Conservation (phyloP, 2,888 invertebrate species). For the Steinernema hermaphroditum region DNA sequence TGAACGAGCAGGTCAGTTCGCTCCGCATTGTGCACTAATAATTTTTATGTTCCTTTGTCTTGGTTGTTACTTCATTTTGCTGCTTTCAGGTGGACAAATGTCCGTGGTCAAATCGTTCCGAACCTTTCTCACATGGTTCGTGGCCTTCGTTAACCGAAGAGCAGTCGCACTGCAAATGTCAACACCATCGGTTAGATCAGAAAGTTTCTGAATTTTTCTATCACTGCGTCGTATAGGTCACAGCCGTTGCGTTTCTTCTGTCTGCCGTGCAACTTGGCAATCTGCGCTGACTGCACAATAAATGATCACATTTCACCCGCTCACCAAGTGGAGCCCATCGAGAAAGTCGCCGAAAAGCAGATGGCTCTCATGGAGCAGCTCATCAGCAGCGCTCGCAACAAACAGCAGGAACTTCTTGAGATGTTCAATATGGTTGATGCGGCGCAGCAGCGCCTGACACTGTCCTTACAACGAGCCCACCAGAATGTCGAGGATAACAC, state of each 20-base stretch:
- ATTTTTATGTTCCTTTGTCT: too few relatives aligned
- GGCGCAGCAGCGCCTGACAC: conserved; percentile 53
- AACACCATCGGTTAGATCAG: conserved; percentile 51
- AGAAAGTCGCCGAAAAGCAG: conserved; percentile 71
- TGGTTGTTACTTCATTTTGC: too few relatives aligned
- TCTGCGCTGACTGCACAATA: conserved; percentile 91
- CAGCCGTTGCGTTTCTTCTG: conserved; percentile 91
- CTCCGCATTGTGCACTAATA: too few relatives aligned
- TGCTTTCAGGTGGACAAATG: conserved; percentile 42
- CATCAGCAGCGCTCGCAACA: conserved; percentile 81
- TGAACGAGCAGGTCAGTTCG: conserved; percentile 48
- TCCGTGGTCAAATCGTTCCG: conserved; percentile 29
- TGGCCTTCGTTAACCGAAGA: conserved; percentile 20
- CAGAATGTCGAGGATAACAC: conserved; percentile 85
- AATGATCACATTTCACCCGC: conserved; percentile 76
- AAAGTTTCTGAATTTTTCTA: neutral
- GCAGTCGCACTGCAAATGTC: conserved; percentile 51
- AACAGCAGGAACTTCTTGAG: conserved; percentile 74
- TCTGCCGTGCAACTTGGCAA: conserved; percentile 85
- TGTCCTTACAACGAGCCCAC: conserved; percentile 68
- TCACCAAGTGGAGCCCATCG: conserved; percentile 85
- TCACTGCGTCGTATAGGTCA: conserved; percentile 74
- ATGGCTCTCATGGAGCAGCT: conserved; percentile 69
- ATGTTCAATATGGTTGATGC: conserved; percentile 61
- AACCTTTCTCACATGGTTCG: conserved; percentile 12